phyloP scores from a whole-genome alignment of 92 coral and sea anemone species.

The Porites rus region DNA sequence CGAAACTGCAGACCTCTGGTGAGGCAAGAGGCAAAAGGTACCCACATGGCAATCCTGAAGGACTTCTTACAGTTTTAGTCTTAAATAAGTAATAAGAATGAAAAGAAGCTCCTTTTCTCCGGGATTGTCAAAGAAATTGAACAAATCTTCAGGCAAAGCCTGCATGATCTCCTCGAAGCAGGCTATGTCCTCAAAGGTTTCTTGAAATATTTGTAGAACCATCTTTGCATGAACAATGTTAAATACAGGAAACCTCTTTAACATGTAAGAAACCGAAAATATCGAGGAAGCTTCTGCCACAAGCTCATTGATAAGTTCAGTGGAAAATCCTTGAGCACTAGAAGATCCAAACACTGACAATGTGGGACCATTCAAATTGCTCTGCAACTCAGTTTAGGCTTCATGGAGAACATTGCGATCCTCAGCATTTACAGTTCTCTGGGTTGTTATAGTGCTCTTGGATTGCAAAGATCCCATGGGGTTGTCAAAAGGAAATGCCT shows the following conservation, averaged over 20 bases:
- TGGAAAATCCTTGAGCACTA: slow-evolving; percentile 47
- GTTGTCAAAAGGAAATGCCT: slow-evolving; percentile 28
- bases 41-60: slow-evolving; percentile 12
- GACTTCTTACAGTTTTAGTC: slow-evolving; percentile 21
- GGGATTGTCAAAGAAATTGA: slow-evolving; percentile 1
- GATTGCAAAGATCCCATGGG: slow-evolving; percentile 1
- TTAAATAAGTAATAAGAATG: slow-evolving; percentile 12
- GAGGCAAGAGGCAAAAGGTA: slow-evolving; percentile 16
- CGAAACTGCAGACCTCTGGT: slow-evolving; percentile 13
- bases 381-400: slow-evolving; percentile 40
- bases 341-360: slow-evolving; percentile 28
- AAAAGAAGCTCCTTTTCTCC: background rate
- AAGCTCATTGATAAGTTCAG: slow-evolving; percentile 38
- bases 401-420: slow-evolving; percentile 28
- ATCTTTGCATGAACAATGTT: slow-evolving; percentile 33
- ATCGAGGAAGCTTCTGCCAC: slow-evolving; percentile 40
- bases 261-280: slow-evolving; percentile 25
- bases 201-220: slow-evolving; percentile 41
- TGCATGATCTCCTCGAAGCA: slow-evolving; percentile 34
- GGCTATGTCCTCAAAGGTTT: slow-evolving; percentile 54
- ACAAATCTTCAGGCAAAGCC: slow-evolving; percentile 13
- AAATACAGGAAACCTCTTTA: slow-evolving; percentile 33
- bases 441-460: background rate
- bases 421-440: slow-evolving; percentile 17
- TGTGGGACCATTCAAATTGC: slow-evolving; percentile 18